Percentiles rank a stretch among this genome's conserved stretches.
phyloP scores from a whole-genome alignment of 2,888 invertebrate genomes.

The Xestobium rufovillosum region DNA sequence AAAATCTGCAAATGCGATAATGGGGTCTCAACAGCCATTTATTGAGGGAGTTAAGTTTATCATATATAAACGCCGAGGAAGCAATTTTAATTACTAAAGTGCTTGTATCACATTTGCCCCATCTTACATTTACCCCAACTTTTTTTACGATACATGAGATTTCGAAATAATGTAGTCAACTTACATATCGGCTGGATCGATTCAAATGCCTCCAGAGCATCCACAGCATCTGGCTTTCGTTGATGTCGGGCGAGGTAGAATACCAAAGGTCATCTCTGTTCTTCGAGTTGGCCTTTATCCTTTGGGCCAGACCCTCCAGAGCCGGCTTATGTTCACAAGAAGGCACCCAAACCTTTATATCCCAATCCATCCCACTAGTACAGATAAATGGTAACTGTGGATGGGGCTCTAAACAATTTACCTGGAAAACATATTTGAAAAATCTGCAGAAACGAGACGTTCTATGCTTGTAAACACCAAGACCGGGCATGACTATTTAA shows the following conservation, averaged over 20 bases:
- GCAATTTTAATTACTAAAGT: too few species aligned
- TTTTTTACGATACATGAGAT: too few species aligned
- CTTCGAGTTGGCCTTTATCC: constrained; percentile 32
- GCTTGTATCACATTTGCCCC: too few species aligned
- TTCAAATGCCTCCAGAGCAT: constrained; percentile 39
- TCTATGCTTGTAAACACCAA: too few species aligned
- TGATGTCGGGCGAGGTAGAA: constrained; percentile 27
- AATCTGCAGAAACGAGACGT: too few species aligned
- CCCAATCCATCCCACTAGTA: constrained; percentile 84
- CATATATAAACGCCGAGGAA: too few species aligned
- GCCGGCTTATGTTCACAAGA: constrained; percentile 51
- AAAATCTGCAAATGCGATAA: too few species aligned
- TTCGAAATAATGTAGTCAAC: too few species aligned
- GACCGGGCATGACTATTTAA: too few species aligned
- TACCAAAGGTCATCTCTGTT: constrained; percentile 17
- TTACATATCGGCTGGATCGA: constrained; percentile 23
- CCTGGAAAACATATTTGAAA: constrained; percentile 51
- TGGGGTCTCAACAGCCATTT: too few species aligned
- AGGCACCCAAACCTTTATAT: constrained; percentile 91
- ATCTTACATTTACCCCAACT: too few species aligned
- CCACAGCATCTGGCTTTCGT: constrained; percentile 38
- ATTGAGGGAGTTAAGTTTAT: too few species aligned
- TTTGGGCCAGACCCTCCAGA: constrained; percentile 48
- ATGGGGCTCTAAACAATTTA: constrained; percentile 88
- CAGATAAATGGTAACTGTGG: constrained; percentile 81